A percentile compares a stretch with the other conserved stretches of the same genome.
These are phyloP conservation scores for Pherbina coryleti DNA, from an alignment of 2,888 invertebrate genomes.

Conservation along the genomic window DNA sequence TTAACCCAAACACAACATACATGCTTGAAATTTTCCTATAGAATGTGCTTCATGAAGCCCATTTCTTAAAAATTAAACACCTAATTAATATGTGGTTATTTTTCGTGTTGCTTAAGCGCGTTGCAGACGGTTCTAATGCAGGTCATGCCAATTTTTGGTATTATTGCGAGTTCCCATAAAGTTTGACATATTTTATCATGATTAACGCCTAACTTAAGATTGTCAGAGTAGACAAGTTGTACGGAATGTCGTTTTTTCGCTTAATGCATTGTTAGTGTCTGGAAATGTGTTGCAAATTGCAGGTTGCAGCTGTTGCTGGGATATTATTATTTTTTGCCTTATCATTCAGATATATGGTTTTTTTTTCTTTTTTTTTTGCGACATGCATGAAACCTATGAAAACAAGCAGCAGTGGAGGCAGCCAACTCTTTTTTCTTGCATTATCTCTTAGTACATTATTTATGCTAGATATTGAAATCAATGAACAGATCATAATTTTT, in stretches of 20 bases:
- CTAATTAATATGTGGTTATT: too few species aligned
- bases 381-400: neutral
- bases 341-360: neutral
- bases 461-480: neutral
- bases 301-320: neutral
- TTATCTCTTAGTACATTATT: neutral
- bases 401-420: neutral
- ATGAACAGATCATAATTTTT: neutral
- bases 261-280: neutral
- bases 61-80: too few species aligned
- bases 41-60: too few species aligned
- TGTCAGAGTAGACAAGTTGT: neutral
- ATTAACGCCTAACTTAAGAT: slow-evolving; percentile 11
- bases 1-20: too few species aligned
- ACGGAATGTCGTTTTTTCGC: neutral
- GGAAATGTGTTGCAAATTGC: neutral
- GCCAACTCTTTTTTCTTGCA: too few species aligned
- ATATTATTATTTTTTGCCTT: neutral
- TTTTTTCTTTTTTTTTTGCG: neutral
- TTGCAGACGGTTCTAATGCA: neutral
- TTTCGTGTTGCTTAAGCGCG: too few species aligned
- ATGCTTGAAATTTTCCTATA: too few species aligned
- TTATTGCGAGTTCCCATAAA: neutral
- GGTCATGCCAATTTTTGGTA: neutral
- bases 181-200: neutral